Evolutionary conservation across 1,140 invertebrate species (phyloP).

Genomic region (Tetragnatha versicolor): DNA sequence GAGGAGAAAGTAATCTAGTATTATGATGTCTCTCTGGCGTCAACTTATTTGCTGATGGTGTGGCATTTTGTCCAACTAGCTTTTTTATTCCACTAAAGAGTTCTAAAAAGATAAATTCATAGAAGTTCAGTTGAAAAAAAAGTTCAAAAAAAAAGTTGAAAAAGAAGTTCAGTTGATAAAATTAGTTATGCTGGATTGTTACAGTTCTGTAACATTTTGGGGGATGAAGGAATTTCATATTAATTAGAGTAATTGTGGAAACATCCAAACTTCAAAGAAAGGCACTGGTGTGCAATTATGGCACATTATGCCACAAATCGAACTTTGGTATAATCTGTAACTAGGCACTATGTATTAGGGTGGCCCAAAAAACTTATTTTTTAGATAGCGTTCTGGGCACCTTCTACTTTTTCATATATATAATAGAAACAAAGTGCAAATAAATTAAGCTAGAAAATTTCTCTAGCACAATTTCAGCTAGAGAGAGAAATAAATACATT

Average conservation of each 20-base stretch:
- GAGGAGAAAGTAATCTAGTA: not conserved
- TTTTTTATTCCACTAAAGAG: slow-evolving; percentile 79
- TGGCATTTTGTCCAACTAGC: slow-evolving; percentile 69
- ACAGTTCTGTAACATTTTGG: too few relatives aligned
- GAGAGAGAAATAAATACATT: slow-evolving; percentile 2
- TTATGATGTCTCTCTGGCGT: slow-evolving; percentile 66
- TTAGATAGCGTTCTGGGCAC: not conserved
- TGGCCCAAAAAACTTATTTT: not conserved
- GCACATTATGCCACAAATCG: too few relatives aligned
- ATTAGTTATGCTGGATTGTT: not conserved
- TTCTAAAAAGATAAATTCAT: slow-evolving; percentile 66
- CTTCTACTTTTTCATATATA: not conserved
- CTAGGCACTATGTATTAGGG: too few relatives aligned
- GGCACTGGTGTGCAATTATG: not conserved
- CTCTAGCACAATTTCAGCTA: not conserved
- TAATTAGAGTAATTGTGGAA: not conserved
- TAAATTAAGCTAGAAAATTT: slow-evolving; percentile 56
- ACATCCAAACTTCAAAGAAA: not conserved
- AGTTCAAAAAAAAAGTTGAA: not conserved
- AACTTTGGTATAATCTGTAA: too few relatives aligned
- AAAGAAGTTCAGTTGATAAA: not conserved
- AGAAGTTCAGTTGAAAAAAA: not conserved
- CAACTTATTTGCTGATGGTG: slow-evolving; percentile 60
- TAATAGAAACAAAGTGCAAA: slow-evolving; percentile 7
- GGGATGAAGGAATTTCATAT: not conserved